Evolutionary conservation across 2,797 vertebrate species (phyloP), one percentile per base, ranked within the genome.

Genomic region (Psittacula derbiana): DNA sequence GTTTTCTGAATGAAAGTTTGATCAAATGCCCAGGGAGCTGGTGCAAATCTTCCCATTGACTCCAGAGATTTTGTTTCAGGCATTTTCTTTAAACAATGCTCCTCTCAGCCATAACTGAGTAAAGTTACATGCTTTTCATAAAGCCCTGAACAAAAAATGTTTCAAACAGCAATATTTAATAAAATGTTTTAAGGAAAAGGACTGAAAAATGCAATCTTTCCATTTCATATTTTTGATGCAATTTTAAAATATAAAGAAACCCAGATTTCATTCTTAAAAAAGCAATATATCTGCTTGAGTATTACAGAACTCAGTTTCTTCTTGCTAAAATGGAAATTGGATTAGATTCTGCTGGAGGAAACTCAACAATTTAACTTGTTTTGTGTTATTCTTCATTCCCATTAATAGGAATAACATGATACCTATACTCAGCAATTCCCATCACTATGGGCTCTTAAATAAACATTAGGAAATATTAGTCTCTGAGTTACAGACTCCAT

Each of bases 291-390:
- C 55, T 80, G 55, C 64, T 55, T 62, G 23, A 62, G 30, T 21
- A 11, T 46, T 66, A 46, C 62, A 75, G 86, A 88, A 82, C 33
- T 55, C 64, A 25, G 20, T 74, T 92, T 92, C 23, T 73, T 49
- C 80, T 74, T 62, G 69, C 83, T 95, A 94, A 96, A 95, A 96
- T 95, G 95, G 93, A 96, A 96, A 97, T 89, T 95, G 94, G 95
- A 97, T 94, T 90, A 80, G 90, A 78, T 95, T 93, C 74, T 88
- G 12, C 38, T 92, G 83, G 86, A 93, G 67, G 44, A 84, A 92
- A 80, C 80, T 92, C 96, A 95, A 84, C 64, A 85, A 88, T 89
- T 93, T 82, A 95, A 93, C 67, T 87, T 87, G 90, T 94, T 89
- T 76, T 40, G 83, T 87, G 86, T 87, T 93, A 85, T 64, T 94